Evolutionary conservation across 2,113 vertebrate species (phyloP), one percentile per base, ranked within the genome.

Genomic region (Chloebia gouldiae): DNA sequence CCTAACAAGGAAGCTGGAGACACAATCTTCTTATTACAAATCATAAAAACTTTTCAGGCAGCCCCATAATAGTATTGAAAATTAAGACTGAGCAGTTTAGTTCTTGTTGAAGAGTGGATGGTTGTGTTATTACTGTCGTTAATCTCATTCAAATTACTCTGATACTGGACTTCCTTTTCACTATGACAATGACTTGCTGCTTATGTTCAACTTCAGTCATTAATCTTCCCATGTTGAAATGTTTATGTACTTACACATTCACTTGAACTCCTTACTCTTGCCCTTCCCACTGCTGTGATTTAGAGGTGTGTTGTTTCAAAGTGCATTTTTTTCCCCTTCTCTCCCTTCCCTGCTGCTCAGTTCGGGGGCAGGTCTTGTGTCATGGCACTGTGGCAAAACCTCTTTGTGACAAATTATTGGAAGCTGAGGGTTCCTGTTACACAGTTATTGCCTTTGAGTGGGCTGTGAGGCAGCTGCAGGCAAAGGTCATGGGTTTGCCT

Each of bases 31-130:
- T 95, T 95, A 93, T 56, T 44, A 73, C 60, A 20, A 28, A 92
- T 65, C 59, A 92, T 69, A 92, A 92, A 96, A 94, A 88, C 96
- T 95, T 93, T 93, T 75, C 65, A 90, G 92, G 76, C 92, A 88
- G 94, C 65, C 16, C 94, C 75, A 45, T 81, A 86, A 92, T 81
- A 77, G 72, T 93, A 35, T 75, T 88, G 88, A 71, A 96, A 96
- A 95, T 92, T 42, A 92, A 83, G 91, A 86, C 63, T 39, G 94
- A 93, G 82, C 94, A 83, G 86, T 86, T 92, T 40, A 83, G 63
- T 77, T 93, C 88, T 50, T 66, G 69, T 75, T 78, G 82, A 80
- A 56, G 85, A 92, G 80, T 94, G 81, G 77, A 49, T 78, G 77
- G 35, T 86, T 70, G 86, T 81, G 80, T 92, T 93, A 92, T 94